These are phyloP conservation scores for Cephalopachus bancanus DNA, from an alignment of 2,797 vertebrate species.

Conservation along the genomic window DNA sequence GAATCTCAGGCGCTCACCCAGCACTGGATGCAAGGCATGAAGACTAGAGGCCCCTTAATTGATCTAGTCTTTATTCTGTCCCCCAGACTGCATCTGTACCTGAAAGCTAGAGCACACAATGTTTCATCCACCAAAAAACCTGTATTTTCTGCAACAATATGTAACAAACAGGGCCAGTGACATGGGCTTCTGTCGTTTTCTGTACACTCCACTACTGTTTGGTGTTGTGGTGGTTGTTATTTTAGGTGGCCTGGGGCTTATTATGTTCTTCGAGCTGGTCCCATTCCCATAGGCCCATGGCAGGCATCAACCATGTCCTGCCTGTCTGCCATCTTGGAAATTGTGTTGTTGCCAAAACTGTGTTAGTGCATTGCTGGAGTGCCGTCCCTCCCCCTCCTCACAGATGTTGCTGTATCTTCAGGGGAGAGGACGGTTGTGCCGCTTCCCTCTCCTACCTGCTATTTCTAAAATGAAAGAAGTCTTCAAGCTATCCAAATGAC, in stretches of 20 bases:
- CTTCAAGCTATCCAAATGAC: neutral
- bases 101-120: neutral
- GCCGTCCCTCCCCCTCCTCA: neutral
- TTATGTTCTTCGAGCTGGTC: accelerated
- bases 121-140: neutral
- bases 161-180: accelerated
- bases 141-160: neutral
- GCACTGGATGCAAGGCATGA: neutral
- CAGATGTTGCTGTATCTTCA: neutral
- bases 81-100: neutral
- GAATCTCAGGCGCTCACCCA: neutral
- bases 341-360: neutral
- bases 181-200: accelerated
- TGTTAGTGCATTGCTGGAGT: neutral
- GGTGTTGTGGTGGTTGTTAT: too few relatives aligned
- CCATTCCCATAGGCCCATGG: accelerated
- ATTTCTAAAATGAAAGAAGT: too few relatives aligned
- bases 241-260: too few relatives aligned
- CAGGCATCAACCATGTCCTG: accelerated
- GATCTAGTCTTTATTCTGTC: neutral
- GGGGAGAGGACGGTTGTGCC: neutral
- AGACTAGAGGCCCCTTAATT: neutral
- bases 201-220: neutral
- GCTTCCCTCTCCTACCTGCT: neutral
- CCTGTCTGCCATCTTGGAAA: neutral